Evolutionary conservation across 2,888 invertebrate genomes (phyloP).

Genomic region (Polymixis flavicincta): DNA sequence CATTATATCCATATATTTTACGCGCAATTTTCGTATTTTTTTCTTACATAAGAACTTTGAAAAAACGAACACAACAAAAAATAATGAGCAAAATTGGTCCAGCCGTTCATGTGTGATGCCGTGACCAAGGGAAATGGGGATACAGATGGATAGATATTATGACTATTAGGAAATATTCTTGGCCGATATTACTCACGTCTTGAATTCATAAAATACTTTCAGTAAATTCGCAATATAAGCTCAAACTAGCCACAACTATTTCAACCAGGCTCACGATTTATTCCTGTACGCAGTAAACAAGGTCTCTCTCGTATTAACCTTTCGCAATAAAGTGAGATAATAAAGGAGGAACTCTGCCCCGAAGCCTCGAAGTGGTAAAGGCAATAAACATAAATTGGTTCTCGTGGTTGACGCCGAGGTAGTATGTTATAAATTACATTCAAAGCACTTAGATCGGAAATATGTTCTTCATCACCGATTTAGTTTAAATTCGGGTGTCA

Average conservation of each 20-base stretch:
- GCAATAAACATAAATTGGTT: constrained; percentile 39
- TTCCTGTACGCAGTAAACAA: constrained; percentile 23
- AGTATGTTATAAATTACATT: constrained; percentile 6
- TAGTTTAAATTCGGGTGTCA: background rate
- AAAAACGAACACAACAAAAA: too few relatives aligned
- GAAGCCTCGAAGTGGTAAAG: constrained; percentile 15
- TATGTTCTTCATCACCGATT: background rate
- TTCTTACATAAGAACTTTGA: too few relatives aligned
- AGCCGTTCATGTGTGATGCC: too few relatives aligned
- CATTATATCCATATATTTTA: too few relatives aligned
- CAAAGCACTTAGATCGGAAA: background rate
- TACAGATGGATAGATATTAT: too few relatives aligned
- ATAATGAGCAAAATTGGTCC: too few relatives aligned
- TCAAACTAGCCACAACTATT: background rate
- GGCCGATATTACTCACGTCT: background rate
- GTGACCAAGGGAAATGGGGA: too few relatives aligned
- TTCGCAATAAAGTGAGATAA: constrained; percentile 35
- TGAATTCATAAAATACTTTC: background rate
- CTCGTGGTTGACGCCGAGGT: constrained; percentile 3
- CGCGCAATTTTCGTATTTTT: too few relatives aligned
- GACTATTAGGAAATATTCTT: background rate
- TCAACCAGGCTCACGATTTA: constrained; percentile 8
- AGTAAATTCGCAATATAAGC: background rate
- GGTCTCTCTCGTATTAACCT: constrained; percentile 13
- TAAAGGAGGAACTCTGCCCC: constrained; percentile 29